Percentiles rank a stretch among this genome's conserved stretches.
Conservation (phyloP, 2,797 vertebrate genomes). For the Sebastes vulpes region DNA sequence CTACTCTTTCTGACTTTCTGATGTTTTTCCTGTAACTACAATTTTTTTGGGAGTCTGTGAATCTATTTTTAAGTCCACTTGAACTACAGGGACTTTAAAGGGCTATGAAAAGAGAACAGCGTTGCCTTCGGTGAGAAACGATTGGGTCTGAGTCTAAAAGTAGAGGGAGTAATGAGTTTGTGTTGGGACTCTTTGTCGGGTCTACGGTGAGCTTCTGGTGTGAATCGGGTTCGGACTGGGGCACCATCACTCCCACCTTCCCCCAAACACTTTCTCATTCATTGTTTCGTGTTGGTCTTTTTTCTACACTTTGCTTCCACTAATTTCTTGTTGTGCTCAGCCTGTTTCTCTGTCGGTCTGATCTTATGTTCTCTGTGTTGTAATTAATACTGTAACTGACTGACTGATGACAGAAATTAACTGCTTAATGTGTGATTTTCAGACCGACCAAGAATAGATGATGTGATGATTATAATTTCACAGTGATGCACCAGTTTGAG, state of each 20-base stretch:
- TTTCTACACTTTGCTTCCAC: not conserved
- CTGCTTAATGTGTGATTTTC: not conserved
- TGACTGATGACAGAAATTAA: not conserved
- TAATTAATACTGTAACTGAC: not conserved
- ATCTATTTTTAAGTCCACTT: not conserved
- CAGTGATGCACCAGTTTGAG: too few species aligned
- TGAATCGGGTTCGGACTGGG: slow-evolving; percentile 27
- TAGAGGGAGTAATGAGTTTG: not conserved
- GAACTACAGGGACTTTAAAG: not conserved
- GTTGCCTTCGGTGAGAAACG: not conserved
- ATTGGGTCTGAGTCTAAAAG: not conserved
- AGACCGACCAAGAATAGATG: not conserved
- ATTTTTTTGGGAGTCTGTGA: not conserved
- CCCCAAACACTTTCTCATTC: slow-evolving; percentile 8
- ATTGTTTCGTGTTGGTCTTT: not conserved
- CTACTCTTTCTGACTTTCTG: not conserved
- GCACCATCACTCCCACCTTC: slow-evolving; percentile 17
- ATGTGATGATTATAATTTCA: not conserved
- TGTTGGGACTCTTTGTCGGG: not conserved
- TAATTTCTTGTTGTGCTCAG: not conserved
- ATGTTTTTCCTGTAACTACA: not conserved
- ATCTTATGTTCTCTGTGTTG: not conserved
- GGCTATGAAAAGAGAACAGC: not conserved
- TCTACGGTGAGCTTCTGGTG: slow-evolving; percentile 45
- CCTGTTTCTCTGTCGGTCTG: not conserved